phyloP scores from a whole-genome alignment of 2,888 invertebrate genomes.

The Ditylenchus weischeri region DNA sequence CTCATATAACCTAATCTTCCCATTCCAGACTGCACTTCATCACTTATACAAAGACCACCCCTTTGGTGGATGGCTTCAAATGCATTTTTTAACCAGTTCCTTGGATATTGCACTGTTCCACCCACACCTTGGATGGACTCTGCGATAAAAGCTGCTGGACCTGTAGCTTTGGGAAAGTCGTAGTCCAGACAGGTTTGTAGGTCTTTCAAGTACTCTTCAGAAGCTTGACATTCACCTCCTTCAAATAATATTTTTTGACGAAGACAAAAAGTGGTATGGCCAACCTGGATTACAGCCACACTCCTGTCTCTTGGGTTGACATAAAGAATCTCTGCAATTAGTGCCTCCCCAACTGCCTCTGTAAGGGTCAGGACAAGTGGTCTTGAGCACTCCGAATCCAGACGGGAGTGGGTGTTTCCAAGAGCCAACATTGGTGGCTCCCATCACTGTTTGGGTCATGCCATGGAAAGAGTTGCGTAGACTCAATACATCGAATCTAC shows the following conservation, averaged over 20 bases:
- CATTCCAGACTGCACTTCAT: conserved; percentile 93
- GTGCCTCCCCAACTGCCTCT: conserved; percentile 84
- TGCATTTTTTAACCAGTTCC: conserved; percentile 74
- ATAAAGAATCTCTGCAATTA: conserved; percentile 79
- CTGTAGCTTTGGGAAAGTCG: conserved; percentile 68
- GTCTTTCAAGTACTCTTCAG: conserved; percentile 76
- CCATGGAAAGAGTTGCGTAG: conserved; percentile 87
- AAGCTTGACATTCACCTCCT: conserved; percentile 69
- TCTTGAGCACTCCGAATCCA: conserved; percentile 64
- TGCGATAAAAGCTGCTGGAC: conserved; percentile 83
- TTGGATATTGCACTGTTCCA: conserved; percentile 84
- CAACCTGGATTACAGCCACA: conserved; percentile 2
- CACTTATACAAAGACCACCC: conserved; percentile 84
- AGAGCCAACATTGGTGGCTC: conserved; percentile 72
- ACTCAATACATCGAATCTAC: conserved; percentile 74
- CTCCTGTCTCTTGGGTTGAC: conserved; percentile 57
- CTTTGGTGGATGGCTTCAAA: conserved; percentile 74
- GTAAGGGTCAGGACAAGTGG: conserved; percentile 86
- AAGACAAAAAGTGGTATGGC: too few species aligned
- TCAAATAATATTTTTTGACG: conserved; percentile 12
- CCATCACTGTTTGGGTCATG: conserved; percentile 78
- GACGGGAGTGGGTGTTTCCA: conserved; percentile 69
- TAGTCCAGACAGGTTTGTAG: conserved; percentile 75
- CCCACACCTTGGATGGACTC: conserved; percentile 94
- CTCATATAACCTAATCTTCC: too few species aligned